Conservation (phyloP, 2,888 invertebrate species). For the Philonicus albiceps region DNA sequence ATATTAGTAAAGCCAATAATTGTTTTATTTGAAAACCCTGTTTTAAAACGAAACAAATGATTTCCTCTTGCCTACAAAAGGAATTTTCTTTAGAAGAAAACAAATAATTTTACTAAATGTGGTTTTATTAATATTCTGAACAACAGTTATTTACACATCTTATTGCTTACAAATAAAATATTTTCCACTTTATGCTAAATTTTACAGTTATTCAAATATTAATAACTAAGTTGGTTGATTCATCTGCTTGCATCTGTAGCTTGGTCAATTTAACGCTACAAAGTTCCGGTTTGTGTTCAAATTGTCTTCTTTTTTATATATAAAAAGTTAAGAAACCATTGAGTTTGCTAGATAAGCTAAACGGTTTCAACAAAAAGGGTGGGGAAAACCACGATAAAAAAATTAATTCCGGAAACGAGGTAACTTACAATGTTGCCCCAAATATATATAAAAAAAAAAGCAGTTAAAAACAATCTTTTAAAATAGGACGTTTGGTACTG, state of each 20-base stretch:
- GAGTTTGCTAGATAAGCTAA: not conserved
- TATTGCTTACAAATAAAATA: conserved; percentile 29
- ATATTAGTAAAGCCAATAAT: too few relatives aligned
- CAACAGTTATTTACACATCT: conserved; percentile 34
- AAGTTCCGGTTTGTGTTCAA: not conserved
- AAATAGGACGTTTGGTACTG: conserved; percentile 32
- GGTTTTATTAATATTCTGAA: conserved; percentile 24
- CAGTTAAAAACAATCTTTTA: not conserved
- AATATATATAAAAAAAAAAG: not conserved
- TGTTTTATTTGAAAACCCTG: too few relatives aligned
- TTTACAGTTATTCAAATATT: conserved; percentile 14
- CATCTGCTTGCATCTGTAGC: not conserved
- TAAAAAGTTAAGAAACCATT: conserved; percentile 4
- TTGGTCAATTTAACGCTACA: conserved; percentile 11
- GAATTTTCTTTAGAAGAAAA: not conserved
- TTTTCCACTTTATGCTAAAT: not conserved
- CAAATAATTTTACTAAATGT: conserved; percentile 17
- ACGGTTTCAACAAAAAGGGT: not conserved
- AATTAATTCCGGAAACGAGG: not conserved
- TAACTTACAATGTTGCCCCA: not conserved
- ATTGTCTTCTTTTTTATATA: not conserved
- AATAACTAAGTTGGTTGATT: conserved; percentile 28
- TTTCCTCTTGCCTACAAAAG: too few relatives aligned
- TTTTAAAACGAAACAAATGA: too few relatives aligned
- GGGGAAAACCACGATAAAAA: not conserved